Evolutionary conservation across 1,140 invertebrate genomes (phyloP), one percentile per base, ranked within the genome.

Genomic region (Hypsibius dujardini): DNA sequence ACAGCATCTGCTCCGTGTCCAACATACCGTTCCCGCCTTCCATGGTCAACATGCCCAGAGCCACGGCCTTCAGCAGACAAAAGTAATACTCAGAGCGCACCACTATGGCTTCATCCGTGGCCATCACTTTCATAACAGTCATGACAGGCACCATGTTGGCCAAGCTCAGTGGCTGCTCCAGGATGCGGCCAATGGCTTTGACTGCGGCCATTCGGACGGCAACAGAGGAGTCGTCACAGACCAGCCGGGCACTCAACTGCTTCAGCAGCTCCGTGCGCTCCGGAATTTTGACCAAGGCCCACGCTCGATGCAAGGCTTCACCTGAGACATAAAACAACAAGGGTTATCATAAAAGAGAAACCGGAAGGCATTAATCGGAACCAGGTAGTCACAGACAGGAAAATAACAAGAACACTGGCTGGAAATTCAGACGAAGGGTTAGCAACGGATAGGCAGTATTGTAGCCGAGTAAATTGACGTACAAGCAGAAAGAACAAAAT

Each of bases 31-130:
- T 67, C 12, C 62, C 62, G 42, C 3, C 42, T 42, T 67, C 12
- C 62, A 12, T 3, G 12, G 62, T 42, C 12, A 15, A 7, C 62
- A 67, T 12, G 45, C 42, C 62, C 12, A 12, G 12, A 12, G 12
- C 12, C 12, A 67, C 62, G 12, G 62, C 62, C 62, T 67, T 12
- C 62, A 12, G 42, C 62, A 67, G 42, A 67, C 12, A 15, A 12
- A 7, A 42, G 42, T 67, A 67, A 42, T 67, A 67, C 62, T 67
- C 62, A 42, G 12, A 15, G 12, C 62, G 62, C 12, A 67, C 62
- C 12, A 7, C 42, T 42, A 15, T 7, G 62, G 12, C 62, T 42
- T 67, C 62, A 67, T 67, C 62, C 12, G 62, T 67, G 62, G 62
- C 62, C 42, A 67, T 42, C 42, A 15, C 62, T 42, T 67, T 67